These are phyloP conservation scores for Trisateles emortualis DNA, from an alignment of 2,888 invertebrate species.

Conservation along the genomic window DNA sequence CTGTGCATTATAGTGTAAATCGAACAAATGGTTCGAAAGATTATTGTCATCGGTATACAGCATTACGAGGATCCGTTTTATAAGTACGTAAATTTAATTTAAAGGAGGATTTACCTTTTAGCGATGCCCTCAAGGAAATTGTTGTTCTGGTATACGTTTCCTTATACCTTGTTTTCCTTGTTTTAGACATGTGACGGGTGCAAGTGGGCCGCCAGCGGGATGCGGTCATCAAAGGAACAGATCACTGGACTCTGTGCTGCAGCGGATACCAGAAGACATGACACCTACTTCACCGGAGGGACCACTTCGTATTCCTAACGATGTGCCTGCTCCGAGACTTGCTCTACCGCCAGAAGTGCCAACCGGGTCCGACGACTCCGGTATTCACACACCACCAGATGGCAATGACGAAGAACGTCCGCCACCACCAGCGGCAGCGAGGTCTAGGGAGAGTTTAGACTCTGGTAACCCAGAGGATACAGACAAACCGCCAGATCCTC, in stretches of 20 bases:
- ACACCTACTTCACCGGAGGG: constrained; percentile 85
- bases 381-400: constrained; percentile 86
- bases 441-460: constrained; percentile 92
- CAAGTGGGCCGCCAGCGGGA: constrained; percentile 80
- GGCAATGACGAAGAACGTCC: constrained; percentile 84
- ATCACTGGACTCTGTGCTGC: constrained; percentile 95
- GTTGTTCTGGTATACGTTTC: constrained; percentile 14
- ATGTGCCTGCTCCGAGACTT: constrained; percentile 86
- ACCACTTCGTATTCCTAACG: constrained; percentile 73
- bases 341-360: constrained; percentile 81
- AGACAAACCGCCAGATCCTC: constrained; percentile 82
- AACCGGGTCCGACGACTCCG: constrained; percentile 93
- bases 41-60: constrained; percentile 79
- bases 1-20: constrained; percentile 54
- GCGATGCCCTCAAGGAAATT: constrained; percentile 36
- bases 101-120: constrained; percentile 24
- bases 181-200: constrained; percentile 82
- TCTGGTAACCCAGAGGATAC: constrained; percentile 89
- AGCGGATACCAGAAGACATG: constrained; percentile 95
- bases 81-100: constrained; percentile 65
- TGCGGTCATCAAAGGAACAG: constrained; percentile 95
- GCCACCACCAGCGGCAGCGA: constrained; percentile 79
- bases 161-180: constrained; percentile 60
- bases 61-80: constrained; percentile 83
- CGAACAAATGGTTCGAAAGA: constrained; percentile 80